phyloP scores from a whole-genome alignment of 2,113 vertebrate species.

The Bothrops jararaca region DNA sequence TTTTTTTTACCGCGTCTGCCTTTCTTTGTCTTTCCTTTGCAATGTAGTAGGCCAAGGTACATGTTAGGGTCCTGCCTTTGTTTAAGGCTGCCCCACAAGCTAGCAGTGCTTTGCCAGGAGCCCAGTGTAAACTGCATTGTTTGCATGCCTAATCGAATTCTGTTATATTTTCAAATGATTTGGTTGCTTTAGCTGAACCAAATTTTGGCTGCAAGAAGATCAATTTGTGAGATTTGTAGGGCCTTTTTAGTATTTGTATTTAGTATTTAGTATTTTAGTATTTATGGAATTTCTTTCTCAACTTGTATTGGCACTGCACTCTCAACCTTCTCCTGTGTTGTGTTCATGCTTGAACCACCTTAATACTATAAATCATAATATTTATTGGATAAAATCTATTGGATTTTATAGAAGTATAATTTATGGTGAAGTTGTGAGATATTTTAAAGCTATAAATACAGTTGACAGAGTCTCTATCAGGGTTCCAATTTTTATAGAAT shows the following conservation, averaged over 20 bases:
- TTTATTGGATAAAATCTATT: neutral
- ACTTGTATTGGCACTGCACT: neutral
- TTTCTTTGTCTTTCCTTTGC: neutral
- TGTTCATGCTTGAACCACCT: neutral
- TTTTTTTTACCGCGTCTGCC: neutral
- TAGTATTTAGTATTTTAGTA: no score
- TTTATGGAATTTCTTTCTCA: neutral
- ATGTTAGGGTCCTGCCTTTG: neutral
- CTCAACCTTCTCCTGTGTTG: neutral
- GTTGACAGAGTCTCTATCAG: neutral
- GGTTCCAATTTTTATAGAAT: accelerated
- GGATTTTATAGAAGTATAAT: constrained; percentile 2
- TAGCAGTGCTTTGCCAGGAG: neutral
- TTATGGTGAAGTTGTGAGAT: neutral
- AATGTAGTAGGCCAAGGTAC: neutral
- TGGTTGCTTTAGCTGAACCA: neutral
- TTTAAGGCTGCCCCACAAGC: neutral
- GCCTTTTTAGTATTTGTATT: no score
- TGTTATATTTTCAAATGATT: neutral
- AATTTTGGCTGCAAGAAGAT: neutral
- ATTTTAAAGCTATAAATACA: neutral
- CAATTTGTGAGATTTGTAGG: no score
- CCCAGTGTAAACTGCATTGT: neutral
- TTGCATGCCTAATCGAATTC: neutral
- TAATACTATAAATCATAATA: neutral